Conservation (phyloP, 2,888 invertebrate species). For the Cryptophagus acutangulus region DNA sequence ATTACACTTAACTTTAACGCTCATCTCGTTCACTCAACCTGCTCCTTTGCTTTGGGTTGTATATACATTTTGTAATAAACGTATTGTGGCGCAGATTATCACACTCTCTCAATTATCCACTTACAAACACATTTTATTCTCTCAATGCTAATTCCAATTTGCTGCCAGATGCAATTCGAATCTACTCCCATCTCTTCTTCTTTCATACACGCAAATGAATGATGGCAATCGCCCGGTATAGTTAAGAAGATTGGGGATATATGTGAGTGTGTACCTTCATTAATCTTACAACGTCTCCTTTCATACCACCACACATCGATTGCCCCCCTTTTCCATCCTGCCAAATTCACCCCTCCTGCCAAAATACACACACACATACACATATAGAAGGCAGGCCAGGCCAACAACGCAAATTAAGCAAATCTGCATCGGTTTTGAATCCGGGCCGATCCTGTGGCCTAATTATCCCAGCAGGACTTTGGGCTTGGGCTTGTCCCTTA, state of each 20-base stretch:
- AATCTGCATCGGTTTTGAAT: slow-evolving; percentile 7
- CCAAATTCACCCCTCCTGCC: slow-evolving; percentile 6
- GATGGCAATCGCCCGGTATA: too few relatives aligned
- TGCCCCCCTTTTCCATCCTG: slow-evolving; percentile 21
- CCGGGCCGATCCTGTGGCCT: slow-evolving; percentile 7
- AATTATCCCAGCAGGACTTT: slow-evolving; percentile 7
- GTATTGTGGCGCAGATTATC: slow-evolving; percentile 1
- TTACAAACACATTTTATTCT: too few relatives aligned
- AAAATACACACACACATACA: slow-evolving; percentile 12
- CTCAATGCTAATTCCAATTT: too few relatives aligned
- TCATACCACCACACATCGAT: slow-evolving; percentile 33
- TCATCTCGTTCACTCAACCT: slow-evolving; percentile 33
- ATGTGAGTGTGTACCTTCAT: slow-evolving; percentile 4
- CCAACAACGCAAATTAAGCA: slow-evolving; percentile 7
- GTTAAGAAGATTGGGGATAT: too few relatives aligned
- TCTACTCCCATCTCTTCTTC: too few relatives aligned
- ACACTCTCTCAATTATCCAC: neutral
- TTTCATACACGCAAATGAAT: too few relatives aligned
- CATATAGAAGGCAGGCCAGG: slow-evolving; percentile 9
- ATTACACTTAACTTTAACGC: slow-evolving; percentile 39
- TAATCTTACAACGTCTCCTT: slow-evolving; percentile 33
- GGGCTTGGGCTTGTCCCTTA: neutral
- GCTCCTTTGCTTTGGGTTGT: too few relatives aligned
- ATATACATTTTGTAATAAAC: neutral
- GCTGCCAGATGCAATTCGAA: too few relatives aligned